phyloP scores from a whole-genome alignment of 2,888 invertebrate genomes.

The Dinocampus coccinellae region DNA sequence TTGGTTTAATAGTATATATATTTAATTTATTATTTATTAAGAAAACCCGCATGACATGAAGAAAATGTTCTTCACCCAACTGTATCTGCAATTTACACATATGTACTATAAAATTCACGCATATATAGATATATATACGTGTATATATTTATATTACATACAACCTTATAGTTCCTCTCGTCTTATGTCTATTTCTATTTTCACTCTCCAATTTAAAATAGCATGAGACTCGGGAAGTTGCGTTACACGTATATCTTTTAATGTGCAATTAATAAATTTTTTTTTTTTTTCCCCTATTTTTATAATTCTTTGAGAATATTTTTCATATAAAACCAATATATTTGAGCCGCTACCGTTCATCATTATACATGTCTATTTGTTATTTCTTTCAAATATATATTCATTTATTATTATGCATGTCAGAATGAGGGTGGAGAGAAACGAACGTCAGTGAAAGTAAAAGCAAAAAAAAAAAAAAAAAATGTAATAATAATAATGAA shows the following conservation, averaged over 20 bases:
- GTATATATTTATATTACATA: not conserved
- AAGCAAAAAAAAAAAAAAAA: conserved; percentile 3
- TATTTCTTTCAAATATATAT: not conserved
- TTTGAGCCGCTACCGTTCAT: not conserved
- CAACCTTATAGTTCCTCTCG: not conserved
- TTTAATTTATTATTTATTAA: not conserved
- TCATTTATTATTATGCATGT: conserved; percentile 12
- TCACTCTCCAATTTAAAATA: conserved; percentile 39
- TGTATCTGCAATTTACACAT: not conserved
- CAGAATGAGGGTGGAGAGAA: conserved; percentile 45
- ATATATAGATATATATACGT: not conserved
- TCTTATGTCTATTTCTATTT: not conserved
- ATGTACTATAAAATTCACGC: not conserved
- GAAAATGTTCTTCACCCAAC: conserved; percentile 5
- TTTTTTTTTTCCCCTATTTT: conserved; percentile 1
- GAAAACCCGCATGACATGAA: conserved; percentile 18
- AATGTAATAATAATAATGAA: conserved; percentile 1
- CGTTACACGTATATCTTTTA: conserved; percentile 61
- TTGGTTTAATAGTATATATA: not conserved
- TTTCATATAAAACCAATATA: not conserved
- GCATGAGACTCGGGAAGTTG: conserved; percentile 71
- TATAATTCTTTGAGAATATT: conserved; percentile 9
- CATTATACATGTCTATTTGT: conserved; percentile 4
- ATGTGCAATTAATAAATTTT: conserved; percentile 40
- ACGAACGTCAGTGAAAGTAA: conserved; percentile 20